These are phyloP conservation scores for Melinaea marsaeus DNA, from an alignment of 2,888 invertebrate genomes.

Conservation along the genomic window DNA sequence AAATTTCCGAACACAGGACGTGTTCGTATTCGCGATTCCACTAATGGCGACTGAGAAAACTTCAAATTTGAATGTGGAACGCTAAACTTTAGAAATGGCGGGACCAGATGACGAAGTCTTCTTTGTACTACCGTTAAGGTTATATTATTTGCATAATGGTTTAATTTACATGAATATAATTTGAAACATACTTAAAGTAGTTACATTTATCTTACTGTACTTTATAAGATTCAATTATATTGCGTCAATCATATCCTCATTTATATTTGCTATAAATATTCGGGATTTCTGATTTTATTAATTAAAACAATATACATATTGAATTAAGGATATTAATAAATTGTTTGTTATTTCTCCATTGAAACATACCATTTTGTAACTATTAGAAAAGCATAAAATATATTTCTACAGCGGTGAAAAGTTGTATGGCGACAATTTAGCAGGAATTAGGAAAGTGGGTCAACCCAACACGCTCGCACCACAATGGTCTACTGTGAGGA, in stretches of 20 bases:
- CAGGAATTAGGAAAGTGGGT: slow-evolving; percentile 50
- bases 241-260: too few relatives aligned
- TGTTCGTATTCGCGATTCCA: slow-evolving; percentile 33
- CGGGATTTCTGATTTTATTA: too few relatives aligned
- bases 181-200: too few relatives aligned
- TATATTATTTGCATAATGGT: slow-evolving; percentile 7
- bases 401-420: slow-evolving; percentile 1
- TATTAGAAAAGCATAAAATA: slow-evolving; percentile 2
- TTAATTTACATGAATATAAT: neutral
- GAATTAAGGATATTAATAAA: too few relatives aligned
- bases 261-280: too few relatives aligned
- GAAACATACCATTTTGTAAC: too few relatives aligned
- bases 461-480: slow-evolving; percentile 30
- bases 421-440: slow-evolving; percentile 39
- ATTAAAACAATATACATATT: too few relatives aligned
- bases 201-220: too few relatives aligned
- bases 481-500: slow-evolving; percentile 22
- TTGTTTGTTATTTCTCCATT: too few relatives aligned
- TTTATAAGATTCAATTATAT: too few relatives aligned
- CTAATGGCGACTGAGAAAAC: slow-evolving; percentile 48
- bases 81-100: slow-evolving; percentile 53
- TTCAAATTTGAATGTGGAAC: slow-evolving; percentile 61
- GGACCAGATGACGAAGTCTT: slow-evolving; percentile 38
- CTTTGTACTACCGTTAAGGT: slow-evolving; percentile 39
- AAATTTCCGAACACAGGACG: slow-evolving; percentile 31